These are phyloP conservation scores for Agrilus planipennis DNA, from an alignment of 1,140 invertebrate species.

Conservation along the genomic window DNA sequence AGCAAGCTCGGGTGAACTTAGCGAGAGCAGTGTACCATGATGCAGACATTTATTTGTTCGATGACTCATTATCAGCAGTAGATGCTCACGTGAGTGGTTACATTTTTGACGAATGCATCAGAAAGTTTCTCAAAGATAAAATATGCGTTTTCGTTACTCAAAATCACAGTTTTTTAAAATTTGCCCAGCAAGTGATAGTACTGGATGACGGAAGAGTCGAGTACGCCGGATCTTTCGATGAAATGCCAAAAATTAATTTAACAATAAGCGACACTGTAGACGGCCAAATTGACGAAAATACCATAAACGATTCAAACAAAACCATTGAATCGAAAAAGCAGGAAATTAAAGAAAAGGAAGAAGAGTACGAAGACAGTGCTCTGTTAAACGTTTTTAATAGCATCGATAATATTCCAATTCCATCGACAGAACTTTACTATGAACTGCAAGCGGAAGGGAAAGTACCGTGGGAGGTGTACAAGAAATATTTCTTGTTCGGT, in stretches of 20 bases:
- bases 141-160: slow-evolving; percentile 63
- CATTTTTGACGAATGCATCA: slow-evolving; percentile 63
- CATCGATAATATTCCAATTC: background rate
- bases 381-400: slow-evolving; percentile 34
- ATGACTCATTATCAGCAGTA: slow-evolving; percentile 74
- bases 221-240: slow-evolving; percentile 33
- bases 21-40: slow-evolving; percentile 72
- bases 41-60: slow-evolving; percentile 66
- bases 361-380: slow-evolving; percentile 30
- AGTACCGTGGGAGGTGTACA: slow-evolving; percentile 43
- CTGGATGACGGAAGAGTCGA: slow-evolving; percentile 43
- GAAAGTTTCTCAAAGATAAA: slow-evolving; percentile 54
- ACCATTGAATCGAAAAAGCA: slow-evolving; percentile 20
- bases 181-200: slow-evolving; percentile 56
- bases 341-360: slow-evolving; percentile 1
- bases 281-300: slow-evolving; percentile 8
- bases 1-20: slow-evolving; percentile 80
- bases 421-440: background rate
- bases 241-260: slow-evolving; percentile 28
- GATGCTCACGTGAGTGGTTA: slow-evolving; percentile 71
- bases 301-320: background rate
- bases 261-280: too few species aligned
- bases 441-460: slow-evolving; percentile 28
- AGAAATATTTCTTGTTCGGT: slow-evolving; percentile 51
- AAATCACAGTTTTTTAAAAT: slow-evolving; percentile 74